These are phyloP conservation scores for Gastrophryne carolinensis DNA, from an alignment of 2,797 vertebrate genomes.

Conservation along the genomic window DNA sequence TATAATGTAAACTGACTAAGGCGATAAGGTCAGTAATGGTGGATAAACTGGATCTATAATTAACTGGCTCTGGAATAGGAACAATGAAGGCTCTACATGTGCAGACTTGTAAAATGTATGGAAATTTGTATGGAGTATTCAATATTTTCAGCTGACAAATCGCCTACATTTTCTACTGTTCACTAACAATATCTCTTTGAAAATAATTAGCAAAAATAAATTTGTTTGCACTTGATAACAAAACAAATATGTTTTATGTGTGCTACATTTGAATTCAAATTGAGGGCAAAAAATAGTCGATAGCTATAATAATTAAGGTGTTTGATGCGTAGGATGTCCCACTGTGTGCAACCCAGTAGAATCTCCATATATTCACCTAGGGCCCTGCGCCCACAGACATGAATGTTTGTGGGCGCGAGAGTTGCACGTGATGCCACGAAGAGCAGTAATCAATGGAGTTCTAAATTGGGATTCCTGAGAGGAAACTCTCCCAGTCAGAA, in stretches of 20 bases:
- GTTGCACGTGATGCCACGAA: no score
- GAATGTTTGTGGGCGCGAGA: no score
- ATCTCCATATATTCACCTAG: no score
- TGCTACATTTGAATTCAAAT: no score
- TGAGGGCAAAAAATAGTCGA: no score
- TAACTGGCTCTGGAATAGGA: not conserved
- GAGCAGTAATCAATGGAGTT: no score
- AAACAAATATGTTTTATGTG: not conserved
- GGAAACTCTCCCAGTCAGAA: no score
- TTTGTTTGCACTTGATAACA: constrained; percentile 24
- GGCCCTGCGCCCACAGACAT: no score
- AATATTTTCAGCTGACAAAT: not conserved
- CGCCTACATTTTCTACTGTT: not conserved
- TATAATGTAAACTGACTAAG: not conserved
- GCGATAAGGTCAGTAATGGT: not conserved
- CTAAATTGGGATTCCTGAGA: no score
- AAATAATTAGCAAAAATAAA: constrained; percentile 32
- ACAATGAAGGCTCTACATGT: not conserved
- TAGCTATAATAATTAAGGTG: no score
- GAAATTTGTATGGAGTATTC: not conserved
- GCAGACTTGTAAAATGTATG: not conserved
- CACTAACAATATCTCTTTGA: not conserved
- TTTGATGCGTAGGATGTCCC: no score
- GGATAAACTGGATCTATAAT: not conserved
- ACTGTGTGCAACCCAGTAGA: no score